Base-by-base conservation (phyloP, 2,888 invertebrate genomes). In the Drosophila algonquin region DNA sequence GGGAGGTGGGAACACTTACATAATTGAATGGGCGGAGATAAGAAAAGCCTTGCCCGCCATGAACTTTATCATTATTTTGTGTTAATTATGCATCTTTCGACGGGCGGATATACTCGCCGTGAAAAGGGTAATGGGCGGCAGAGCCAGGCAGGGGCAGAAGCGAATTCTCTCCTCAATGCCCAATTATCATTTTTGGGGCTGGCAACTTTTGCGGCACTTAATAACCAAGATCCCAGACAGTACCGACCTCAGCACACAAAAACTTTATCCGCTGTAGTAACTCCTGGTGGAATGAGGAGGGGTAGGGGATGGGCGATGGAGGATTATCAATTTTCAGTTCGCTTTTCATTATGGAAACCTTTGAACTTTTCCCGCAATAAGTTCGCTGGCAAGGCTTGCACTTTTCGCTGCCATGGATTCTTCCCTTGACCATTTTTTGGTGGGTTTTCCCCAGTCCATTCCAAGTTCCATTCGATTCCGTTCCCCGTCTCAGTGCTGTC, bases 51-150 rank as follows among this genome's bases (percentile, higher is more conserved):
- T 73, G 87, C 73, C 72, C 87, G 76, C 72, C 70, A 63, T 74
- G 68, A 87, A 83, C 89, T 89, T 83, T 83, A 83, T 80, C 83
- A 87, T 86, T 83, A 89, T 83, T 83, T 89, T 76, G 87, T 78
- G 83, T 89, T 83, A 89, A 83, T 83, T 89, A 83, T 89, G 83
- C 83, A 89, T 76, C 81, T 80, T 83, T 86, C 81, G 83, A 57
- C 76, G 71, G 51, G 54, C 72, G 69, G 35, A 27, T 47, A 24
- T 18, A n/a, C 24, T 4, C 24, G 24, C 24, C 24, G 40, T 2
- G n/a, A 14, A 40, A 40, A 7, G n/a, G 40, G 14, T 18, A 21
- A 18, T 44, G 46, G 45, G 24, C n/a, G n/a, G 14, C 1, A 12
- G 12, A 21, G 48, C 30, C 12, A 5, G 1, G 14, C 40, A 2